Base-by-base conservation (phyloP, 2,113 vertebrate species). In the Gopherus flavomarginatus region DNA sequence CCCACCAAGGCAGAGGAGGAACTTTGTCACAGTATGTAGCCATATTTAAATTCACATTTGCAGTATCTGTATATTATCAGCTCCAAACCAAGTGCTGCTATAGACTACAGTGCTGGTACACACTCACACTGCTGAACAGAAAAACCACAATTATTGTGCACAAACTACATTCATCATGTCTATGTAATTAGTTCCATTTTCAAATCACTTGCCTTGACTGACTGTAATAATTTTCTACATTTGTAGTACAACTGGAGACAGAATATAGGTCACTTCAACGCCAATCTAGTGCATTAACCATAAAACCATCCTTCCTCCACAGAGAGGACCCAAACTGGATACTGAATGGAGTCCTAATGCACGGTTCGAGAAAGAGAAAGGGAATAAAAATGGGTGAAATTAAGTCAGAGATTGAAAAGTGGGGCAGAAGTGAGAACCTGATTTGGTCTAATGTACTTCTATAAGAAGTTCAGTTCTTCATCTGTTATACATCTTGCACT, bases 201-300 rank as follows among this genome's bases (percentile, higher is more conserved):
- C 83, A 88, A 91, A 94, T 92, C 95, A 92, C 95, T 96, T 88
- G 42, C 92, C 91, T 97, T 90, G 79, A 90, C 78, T 94, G 96
- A 94, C 88, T 87, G 83, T 22, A 91, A 96, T 82, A 90, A 81
- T 80, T 16, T 75, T 89, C 72, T 81, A 88, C 83, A 78, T 1
- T 0, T 11, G 50, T 57, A 78, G 75, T 2, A 2, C 78, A 93
- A n/a, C 75, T 44, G 81, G 89, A 95, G 93, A 75, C 81, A 47
- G 92, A 92, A 95, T 0, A 14, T 50, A 86, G 56, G 65, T 89
- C 38, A 38, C 75, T 90, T 91, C 79, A 91, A 88, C 78, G 35
- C 6, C 35, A 79, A 19, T 31, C 38, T 57, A 57, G 29, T 78
- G 38, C 29, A 44, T 3, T 83, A 83, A 31, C 11, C 8, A n/a